Evolutionary conservation across 2,113 vertebrate species (phyloP), one percentile per base, ranked within the genome.

Genomic region (Cheilinus undulatus): DNA sequence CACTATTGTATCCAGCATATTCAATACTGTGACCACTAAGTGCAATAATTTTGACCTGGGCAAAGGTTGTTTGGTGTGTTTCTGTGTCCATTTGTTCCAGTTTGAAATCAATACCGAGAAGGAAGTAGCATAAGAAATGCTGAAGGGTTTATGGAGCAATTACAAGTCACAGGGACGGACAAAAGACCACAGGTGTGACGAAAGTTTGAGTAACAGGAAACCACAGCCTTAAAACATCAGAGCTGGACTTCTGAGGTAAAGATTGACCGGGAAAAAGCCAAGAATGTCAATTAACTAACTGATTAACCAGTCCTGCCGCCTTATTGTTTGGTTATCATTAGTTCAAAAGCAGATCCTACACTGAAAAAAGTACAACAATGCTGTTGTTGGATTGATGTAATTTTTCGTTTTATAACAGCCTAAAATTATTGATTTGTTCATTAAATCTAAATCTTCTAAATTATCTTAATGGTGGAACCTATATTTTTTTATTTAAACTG

Each of bases 191-290:
- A 68, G 28, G 43, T 69, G 59, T 3, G 1, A 14, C 42, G 24
- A 4, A 48, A 2, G 7, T 42, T 3, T 24, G 1, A 64, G 26
- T 53, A 22, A 32, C 1, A 32, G 36, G 27, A 74, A 71, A 52
- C 12, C 12, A n/a, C 15, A 4, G 15, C 10, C 10, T 48, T 2
- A 12, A 53, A 34, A 26, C 15, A 23, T 23, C 8, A 36, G 5
- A 46, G n/a, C 12, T 7, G 26, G 19, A 43, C 30, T 56, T n/a
- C 26, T 23, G 71, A 8, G 67, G 85, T 86, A 84, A 86, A 63
- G 38, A 82, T 69, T 86, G 19, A 80, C 73, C 5, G 1, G 15
- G 13, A 0, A 12, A 43, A 69, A 53, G 5, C 12, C 13, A 56
- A 52, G 30, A 67, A 65, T 32, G 14, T 4, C 45, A 52, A 28